These are phyloP conservation scores for Pholis gunnellus DNA, from an alignment of 2,113 vertebrate species.

Conservation along the genomic window DNA sequence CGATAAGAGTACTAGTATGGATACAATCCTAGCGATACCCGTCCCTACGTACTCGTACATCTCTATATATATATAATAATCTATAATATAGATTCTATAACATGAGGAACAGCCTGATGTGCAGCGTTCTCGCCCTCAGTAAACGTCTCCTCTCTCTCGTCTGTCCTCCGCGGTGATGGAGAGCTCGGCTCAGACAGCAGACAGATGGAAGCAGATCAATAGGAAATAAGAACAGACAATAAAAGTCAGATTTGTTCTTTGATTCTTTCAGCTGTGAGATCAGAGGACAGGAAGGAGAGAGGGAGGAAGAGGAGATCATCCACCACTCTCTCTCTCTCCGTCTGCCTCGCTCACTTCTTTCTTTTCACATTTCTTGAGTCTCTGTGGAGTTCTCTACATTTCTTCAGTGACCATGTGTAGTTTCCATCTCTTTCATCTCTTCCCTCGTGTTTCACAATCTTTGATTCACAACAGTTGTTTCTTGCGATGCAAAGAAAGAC, in stretches of 20 bases:
- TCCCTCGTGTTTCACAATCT: not conserved
- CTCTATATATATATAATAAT: too few relatives aligned
- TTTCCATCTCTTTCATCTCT: not conserved
- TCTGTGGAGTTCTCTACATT: not conserved
- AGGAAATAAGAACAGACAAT: conserved; percentile 32
- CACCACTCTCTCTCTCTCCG: conserved; percentile 1
- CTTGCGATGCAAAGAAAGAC: not conserved
- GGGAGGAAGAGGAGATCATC: conserved; percentile 5
- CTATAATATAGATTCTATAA: too few relatives aligned
- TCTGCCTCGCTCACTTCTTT: conserved; percentile 8
- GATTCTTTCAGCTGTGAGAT: conserved; percentile 54
- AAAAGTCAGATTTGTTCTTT: conserved; percentile 56
- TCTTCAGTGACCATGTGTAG: not conserved
- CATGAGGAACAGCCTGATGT: too few relatives aligned
- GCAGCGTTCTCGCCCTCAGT: too few relatives aligned
- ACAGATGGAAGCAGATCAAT: conserved; percentile 51
- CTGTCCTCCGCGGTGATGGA: conserved; percentile 7
- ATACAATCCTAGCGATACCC: too few relatives aligned
- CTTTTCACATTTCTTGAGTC: conserved; percentile 7
- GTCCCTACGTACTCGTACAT: too few relatives aligned
- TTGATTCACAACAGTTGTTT: not conserved
- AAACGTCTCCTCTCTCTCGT: not conserved
- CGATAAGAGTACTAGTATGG: too few relatives aligned
- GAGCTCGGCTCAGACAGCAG: conserved; percentile 31
- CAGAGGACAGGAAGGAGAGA: conserved; percentile 36